Conservation (phyloP, 2,888 invertebrate genomes). For the Serrognathus titanus region DNA sequence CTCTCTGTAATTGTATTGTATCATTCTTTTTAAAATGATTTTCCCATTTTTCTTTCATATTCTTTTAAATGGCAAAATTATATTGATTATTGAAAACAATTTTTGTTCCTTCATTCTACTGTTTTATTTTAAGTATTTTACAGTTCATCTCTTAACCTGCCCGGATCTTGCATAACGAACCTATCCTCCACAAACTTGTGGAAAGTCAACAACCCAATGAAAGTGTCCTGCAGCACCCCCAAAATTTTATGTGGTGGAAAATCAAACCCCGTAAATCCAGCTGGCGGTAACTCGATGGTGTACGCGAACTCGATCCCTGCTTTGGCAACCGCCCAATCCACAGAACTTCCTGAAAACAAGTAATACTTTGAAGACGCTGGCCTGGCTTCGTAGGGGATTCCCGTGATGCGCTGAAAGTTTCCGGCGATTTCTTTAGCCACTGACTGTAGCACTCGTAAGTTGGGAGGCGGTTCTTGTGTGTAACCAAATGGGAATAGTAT, state of each 20-base stretch:
- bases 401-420: constrained; percentile 42
- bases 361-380: constrained; percentile 48
- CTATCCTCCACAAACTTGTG: constrained; percentile 5
- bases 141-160: neutral
- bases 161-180: neutral
- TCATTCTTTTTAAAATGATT: too few relatives aligned
- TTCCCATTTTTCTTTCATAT: too few relatives aligned
- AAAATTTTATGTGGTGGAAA: constrained; percentile 43
- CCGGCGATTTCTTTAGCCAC: constrained; percentile 49
- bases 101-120: too few relatives aligned
- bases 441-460: constrained; percentile 49
- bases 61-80: too few relatives aligned
- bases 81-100: too few relatives aligned
- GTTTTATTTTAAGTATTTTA: neutral
- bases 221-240: constrained; percentile 6
- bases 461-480: constrained; percentile 52
- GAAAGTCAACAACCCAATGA: constrained; percentile 7
- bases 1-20: too few relatives aligned
- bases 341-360: constrained; percentile 59
- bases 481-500: constrained; percentile 66
- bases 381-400: constrained; percentile 54
- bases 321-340: constrained; percentile 61
- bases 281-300: constrained; percentile 63
- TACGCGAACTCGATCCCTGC: constrained; percentile 58
- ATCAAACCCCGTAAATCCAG: constrained; percentile 58